These are phyloP conservation scores for Flexamia atlantica DNA, from an alignment of 2,888 invertebrate species.

Conservation along the genomic window DNA sequence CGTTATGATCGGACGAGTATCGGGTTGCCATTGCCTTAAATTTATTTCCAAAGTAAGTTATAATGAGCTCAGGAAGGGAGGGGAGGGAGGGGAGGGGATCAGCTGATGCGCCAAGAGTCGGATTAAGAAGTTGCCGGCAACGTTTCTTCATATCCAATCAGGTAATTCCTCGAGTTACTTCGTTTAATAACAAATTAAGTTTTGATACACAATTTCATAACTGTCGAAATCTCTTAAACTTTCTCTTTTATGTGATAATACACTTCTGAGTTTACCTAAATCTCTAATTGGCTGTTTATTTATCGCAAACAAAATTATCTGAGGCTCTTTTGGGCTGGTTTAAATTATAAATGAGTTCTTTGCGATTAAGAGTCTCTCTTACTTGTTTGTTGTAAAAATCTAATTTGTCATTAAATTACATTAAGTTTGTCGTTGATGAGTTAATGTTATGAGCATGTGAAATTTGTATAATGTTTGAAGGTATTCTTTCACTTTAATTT, in stretches of 20 bases:
- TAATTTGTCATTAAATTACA: too few species aligned
- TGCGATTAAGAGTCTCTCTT: background rate
- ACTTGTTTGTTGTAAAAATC: too few species aligned
- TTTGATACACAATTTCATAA: constrained; percentile 59
- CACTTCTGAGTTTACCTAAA: constrained; percentile 24
- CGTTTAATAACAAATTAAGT: constrained; percentile 55
- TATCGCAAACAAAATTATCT: constrained; percentile 26
- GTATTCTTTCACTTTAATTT: too few species aligned
- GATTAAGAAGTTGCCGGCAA: constrained; percentile 54
- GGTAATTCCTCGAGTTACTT: constrained; percentile 57
- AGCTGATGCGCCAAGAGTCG: constrained; percentile 43
- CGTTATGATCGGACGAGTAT: constrained; percentile 63
- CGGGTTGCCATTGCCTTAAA: constrained; percentile 64
- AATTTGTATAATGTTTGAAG: too few species aligned
- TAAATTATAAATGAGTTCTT: background rate
- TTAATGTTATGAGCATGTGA: too few species aligned
- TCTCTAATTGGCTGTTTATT: constrained; percentile 49
- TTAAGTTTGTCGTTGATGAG: too few species aligned
- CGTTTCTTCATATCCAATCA: constrained; percentile 58
- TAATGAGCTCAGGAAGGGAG: constrained; percentile 56
- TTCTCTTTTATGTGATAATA: constrained; percentile 56
- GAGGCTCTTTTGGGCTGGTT: background rate
- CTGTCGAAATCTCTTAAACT: constrained; percentile 46
- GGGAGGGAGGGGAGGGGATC: constrained; percentile 24
- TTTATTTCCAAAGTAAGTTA: constrained; percentile 65